Evolutionary conservation across 2,797 vertebrate species (phyloP), one percentile per base, ranked within the genome.

Genomic region (Chiloscyllium punctatum): DNA sequence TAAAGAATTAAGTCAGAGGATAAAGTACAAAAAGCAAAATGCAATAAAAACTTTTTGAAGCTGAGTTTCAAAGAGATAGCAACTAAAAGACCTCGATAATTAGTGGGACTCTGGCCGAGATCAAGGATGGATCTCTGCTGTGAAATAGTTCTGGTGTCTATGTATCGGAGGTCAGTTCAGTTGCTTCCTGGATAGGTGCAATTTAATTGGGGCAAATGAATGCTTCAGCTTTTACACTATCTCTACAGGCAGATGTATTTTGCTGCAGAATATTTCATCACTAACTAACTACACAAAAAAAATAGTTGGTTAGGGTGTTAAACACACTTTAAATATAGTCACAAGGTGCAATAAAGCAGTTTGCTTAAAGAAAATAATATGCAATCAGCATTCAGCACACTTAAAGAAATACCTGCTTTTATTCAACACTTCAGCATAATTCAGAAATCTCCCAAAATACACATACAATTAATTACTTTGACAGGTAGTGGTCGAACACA

Each of bases 11-110:
- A 68, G 42, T 92, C 66, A 92, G 7, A 69, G n/a, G 23, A 66
- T 42, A 62, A 69, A 42, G 21, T 25, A 42, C n/a, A 42, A 92
- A 69, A 68, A 48, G 23, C 21, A 82, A 82, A 48, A 90, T 90
- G 30, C 30, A 90, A 68, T 68, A 68, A 42, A 37, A 68, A 92
- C 90, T 69, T 90, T 90, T 66, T 66, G 88, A 91, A 91, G 42
- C n/a, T 42, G 66, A 92, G 68, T 92, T 92, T 92, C 62, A 92
- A 92, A 92, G 62, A 69, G 90, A 15, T 69, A 42, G 33, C 57
- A 91, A 68, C 57, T 91, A 16, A 91, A 91, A 91, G 57, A 57
- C 57, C 53, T 91, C 62, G 23, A 62, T 92, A 92, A 92, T 92
- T 69, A 92, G 90, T 92, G 23, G 62, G 23, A 69, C 3, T 25